These are phyloP conservation scores for Eristalis arbustorum DNA, from an alignment of 2,888 invertebrate genomes.

Conservation along the genomic window DNA sequence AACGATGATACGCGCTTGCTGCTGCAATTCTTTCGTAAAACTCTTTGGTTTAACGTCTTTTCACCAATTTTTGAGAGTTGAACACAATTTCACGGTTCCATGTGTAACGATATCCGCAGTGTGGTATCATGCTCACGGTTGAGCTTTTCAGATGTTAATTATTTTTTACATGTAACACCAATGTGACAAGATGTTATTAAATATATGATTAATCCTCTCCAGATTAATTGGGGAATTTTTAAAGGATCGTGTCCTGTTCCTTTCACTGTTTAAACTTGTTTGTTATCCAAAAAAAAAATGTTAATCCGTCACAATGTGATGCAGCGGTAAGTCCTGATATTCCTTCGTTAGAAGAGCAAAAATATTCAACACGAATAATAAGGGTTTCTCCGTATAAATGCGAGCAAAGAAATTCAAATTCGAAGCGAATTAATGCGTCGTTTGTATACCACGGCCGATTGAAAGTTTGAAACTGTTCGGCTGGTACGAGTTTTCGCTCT, in stretches of 20 bases:
- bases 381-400: background rate
- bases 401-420: constrained; percentile 11
- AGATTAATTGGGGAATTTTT: constrained; percentile 6
- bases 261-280: background rate
- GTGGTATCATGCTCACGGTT: constrained; percentile 81
- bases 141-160: constrained; percentile 72
- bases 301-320: background rate
- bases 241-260: background rate
- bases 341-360: background rate
- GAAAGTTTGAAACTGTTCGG: constrained; percentile 73
- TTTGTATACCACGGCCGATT: constrained; percentile 72
- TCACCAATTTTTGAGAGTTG: constrained; percentile 95
- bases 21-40: constrained; percentile 71
- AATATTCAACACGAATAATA: background rate
- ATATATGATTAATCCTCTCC: background rate
- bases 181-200: constrained; percentile 31
- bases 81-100: constrained; percentile 96
- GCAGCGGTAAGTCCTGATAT: background rate
- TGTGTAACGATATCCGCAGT: constrained; percentile 92
- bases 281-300: constrained; percentile 10
- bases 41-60: constrained; percentile 88
- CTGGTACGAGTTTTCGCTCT: constrained; percentile 60
- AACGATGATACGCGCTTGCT: constrained; percentile 49
- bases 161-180: constrained; percentile 68
- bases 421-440: constrained; percentile 63